Conservation (phyloP, 92 coral and sea anemone genomes). For the Bergia sp. region DNA sequence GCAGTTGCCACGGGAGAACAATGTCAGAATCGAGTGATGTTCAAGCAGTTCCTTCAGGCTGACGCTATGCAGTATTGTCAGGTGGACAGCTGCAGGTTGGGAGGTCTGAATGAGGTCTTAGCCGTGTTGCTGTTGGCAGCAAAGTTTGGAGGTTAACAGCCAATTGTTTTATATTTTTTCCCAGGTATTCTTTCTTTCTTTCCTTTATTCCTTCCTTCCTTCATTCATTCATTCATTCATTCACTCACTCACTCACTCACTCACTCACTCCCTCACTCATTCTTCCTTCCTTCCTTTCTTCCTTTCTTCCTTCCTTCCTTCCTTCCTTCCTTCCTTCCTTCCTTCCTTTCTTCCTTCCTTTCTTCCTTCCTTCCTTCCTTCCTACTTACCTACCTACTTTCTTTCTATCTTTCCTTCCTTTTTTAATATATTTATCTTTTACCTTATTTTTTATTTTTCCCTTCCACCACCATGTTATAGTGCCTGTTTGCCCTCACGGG, state of each 20-base stretch:
- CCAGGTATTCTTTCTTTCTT: neutral
- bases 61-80: slow-evolving; percentile 95
- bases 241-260: neutral
- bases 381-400: neutral
- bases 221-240: neutral
- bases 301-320: neutral
- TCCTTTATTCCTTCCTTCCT: neutral
- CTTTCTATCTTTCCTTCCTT: neutral
- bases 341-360: neutral
- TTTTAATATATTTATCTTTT: neutral
- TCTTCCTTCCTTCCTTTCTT: neutral
- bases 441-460: neutral
- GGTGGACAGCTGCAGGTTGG: slow-evolving; percentile 97
- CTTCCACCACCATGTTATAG: slow-evolving; percentile 42
- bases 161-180: neutral
- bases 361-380: neutral
- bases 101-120: slow-evolving; percentile 91
- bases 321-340: neutral
- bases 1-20: slow-evolving; percentile 99
- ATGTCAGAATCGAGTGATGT: slow-evolving; percentile 95
- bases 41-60: slow-evolving; percentile 92
- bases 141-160: slow-evolving; percentile 79
- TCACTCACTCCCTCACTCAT: too few species aligned
- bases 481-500: slow-evolving; percentile 98
- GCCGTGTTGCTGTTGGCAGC: slow-evolving; percentile 93